A percentile compares a stretch with the other conserved stretches of the same genome.
Evolutionary conservation across 1,140 invertebrate genomes (phyloP).

Genomic region (Sogatella furcifera): DNA sequence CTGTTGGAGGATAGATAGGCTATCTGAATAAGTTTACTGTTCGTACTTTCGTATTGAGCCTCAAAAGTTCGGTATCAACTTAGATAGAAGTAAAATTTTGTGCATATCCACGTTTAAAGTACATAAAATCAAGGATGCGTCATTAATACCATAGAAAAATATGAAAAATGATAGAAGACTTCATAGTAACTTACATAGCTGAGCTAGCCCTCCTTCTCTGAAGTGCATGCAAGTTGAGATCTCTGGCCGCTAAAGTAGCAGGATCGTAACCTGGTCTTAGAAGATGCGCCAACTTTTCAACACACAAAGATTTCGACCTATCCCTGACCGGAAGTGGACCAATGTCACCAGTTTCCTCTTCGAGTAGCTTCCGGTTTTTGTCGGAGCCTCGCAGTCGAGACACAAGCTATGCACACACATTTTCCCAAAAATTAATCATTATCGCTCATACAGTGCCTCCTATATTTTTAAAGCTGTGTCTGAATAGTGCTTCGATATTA

Average conservation of each 20-base stretch:
- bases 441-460: background rate
- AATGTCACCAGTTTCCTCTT: slow-evolving; percentile 4
- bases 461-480: too few species aligned
- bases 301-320: slow-evolving; percentile 24
- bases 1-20: too few species aligned
- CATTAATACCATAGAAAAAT: background rate
- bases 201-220: slow-evolving; percentile 22
- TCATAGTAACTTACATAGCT: slow-evolving; percentile 19
- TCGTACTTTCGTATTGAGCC: too few species aligned
- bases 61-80: too few species aligned
- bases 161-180: background rate
- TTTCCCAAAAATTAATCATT: background rate
- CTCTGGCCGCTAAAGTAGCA: slow-evolving; percentile 16
- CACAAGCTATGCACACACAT: slow-evolving; percentile 10
- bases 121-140: background rate
- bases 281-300: slow-evolving; percentile 20
- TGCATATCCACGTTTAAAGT: background rate
- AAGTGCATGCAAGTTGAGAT: slow-evolving; percentile 19
- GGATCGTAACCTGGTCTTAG: slow-evolving; percentile 21
- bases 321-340: slow-evolving; percentile 14
- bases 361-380: slow-evolving; percentile 1
- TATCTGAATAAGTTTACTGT: too few species aligned
- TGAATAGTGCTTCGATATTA: too few species aligned
- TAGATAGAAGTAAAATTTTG: too few species aligned
- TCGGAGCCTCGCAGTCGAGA: slow-evolving; percentile 8